These are phyloP conservation scores for Cassiopea xamachana DNA, from an alignment of 30 jellyfish, hydroid and myxozoan species.

Conservation along the genomic window DNA sequence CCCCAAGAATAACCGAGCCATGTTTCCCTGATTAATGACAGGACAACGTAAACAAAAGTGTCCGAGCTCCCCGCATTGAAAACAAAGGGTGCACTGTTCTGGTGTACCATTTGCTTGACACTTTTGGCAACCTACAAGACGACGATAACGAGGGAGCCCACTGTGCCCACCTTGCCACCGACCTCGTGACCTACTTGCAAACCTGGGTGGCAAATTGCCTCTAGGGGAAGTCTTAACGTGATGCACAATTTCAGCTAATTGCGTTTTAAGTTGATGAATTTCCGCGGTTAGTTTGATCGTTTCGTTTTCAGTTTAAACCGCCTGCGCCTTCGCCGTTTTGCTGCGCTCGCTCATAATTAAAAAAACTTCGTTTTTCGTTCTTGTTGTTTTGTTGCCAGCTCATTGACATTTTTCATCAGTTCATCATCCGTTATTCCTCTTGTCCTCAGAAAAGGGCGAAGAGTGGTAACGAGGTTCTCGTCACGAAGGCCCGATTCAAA, in stretches of 20 bases:
- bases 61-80: neutral
- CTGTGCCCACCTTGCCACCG: neutral
- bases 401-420: slow-evolving; percentile 15
- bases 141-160: neutral
- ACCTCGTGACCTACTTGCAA: neutral
- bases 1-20: neutral
- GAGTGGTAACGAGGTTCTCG: slow-evolving; percentile 5
- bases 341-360: neutral
- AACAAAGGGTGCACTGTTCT: neutral
- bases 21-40: neutral
- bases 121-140: neutral
- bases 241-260: neutral
- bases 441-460: slow-evolving; percentile 15
- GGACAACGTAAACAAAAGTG: neutral
- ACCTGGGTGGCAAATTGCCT: neutral
- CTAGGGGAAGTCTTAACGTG: neutral
- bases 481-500: slow-evolving; percentile 17
- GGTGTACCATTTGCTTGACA: neutral
- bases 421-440: slow-evolving; percentile 25
- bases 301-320: neutral
- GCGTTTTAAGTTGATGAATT: neutral
- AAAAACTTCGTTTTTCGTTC: neutral
- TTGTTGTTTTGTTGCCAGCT: slow-evolving; percentile 8
- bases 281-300: neutral
- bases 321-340: neutral